phyloP scores from a whole-genome alignment of 2,888 invertebrate species.

The Linyphia triangularis region DNA sequence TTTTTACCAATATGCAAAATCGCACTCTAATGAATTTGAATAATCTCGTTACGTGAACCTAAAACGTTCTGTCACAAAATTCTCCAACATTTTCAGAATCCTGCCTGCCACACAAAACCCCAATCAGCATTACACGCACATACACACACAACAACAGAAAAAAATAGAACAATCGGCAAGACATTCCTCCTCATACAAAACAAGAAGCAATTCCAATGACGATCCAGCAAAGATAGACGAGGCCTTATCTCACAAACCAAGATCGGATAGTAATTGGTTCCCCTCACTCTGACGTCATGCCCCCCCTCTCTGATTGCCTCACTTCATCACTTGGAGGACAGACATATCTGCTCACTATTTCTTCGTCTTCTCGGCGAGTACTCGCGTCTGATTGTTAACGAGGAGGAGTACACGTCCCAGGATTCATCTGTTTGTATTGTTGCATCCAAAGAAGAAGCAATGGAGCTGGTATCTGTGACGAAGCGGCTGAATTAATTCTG shows the following conservation, averaged over 20 bases:
- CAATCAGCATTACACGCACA: not conserved
- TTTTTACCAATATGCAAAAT: too few relatives aligned
- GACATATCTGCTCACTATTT: conserved; percentile 24
- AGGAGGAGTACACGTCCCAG: not conserved
- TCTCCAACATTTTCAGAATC: not conserved
- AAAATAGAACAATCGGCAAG: not conserved
- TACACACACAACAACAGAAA: not conserved
- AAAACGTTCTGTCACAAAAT: too few relatives aligned
- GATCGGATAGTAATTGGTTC: conserved; percentile 43
- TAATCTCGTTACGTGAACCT: too few relatives aligned
- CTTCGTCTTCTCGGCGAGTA: not conserved
- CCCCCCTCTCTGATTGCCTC: not conserved
- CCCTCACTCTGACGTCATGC: not conserved
- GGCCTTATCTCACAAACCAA: conserved; percentile 14
- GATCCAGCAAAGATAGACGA: not conserved
- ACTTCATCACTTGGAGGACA: conserved; percentile 24
- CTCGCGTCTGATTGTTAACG: not conserved
- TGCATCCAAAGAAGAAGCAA: too few relatives aligned
- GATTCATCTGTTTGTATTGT: not conserved
- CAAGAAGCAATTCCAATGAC: conserved; percentile 16
- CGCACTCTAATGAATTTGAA: too few relatives aligned
- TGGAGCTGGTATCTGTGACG: too few relatives aligned
- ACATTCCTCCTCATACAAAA: not conserved
- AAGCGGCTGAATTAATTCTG: too few relatives aligned
- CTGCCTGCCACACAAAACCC: not conserved